Percentiles rank a stretch among this genome's conserved stretches.
phyloP scores from a whole-genome alignment of 2,113 vertebrate species.

The Phalacrocorax brasilianus region DNA sequence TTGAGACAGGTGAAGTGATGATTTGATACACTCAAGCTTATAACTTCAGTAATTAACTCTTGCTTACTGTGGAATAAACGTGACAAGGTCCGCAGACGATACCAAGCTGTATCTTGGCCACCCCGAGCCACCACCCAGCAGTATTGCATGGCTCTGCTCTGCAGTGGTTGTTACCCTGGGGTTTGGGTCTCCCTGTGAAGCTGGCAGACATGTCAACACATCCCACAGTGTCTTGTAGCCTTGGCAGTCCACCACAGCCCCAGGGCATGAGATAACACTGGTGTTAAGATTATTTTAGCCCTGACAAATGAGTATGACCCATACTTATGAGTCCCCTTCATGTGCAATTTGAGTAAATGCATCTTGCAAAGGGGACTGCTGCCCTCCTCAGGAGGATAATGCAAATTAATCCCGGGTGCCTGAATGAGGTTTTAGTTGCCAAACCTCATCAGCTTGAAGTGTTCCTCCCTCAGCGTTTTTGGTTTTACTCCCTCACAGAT shows the following conservation, averaged over 20 bases:
- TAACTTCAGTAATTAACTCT: neutral
- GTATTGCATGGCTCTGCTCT: neutral
- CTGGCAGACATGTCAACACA: neutral
- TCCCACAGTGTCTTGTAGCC: neutral
- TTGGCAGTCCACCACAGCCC: neutral
- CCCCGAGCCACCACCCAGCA: neutral
- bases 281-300: neutral
- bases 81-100: neutral
- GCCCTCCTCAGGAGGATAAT: neutral
- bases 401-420: neutral
- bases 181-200: neutral
- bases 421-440: neutral
- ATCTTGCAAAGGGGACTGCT: neutral
- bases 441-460: neutral
- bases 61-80: neutral
- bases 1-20: neutral
- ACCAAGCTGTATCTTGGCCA: neutral
- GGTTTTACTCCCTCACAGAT: neutral
- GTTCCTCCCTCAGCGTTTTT: neutral
- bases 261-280: neutral
- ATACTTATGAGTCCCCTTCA: neutral
- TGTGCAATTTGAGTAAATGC: neutral
- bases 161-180: neutral
- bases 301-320: neutral
- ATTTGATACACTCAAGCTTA: neutral